Percentiles rank a stretch among this genome's conserved stretches.
Evolutionary conservation across 2,888 invertebrate species (phyloP).

Genomic region (Epinotia demarniana): DNA sequence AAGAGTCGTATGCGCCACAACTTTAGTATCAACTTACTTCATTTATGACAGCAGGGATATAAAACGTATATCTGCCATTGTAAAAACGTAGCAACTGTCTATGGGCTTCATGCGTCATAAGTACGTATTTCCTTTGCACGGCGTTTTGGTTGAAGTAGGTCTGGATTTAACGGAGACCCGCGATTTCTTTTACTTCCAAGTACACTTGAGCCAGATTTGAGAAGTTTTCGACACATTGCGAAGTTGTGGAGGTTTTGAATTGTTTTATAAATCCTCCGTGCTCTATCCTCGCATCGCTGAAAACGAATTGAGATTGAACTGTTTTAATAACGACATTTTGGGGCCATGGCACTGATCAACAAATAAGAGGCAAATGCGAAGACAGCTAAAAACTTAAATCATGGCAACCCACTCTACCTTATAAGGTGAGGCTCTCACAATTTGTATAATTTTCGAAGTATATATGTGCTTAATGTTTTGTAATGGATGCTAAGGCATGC

Average conservation of each 20-base stretch:
- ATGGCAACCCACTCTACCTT: too few relatives aligned
- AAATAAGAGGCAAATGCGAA: too few relatives aligned
- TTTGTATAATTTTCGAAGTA: too few relatives aligned
- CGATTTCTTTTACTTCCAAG: not conserved
- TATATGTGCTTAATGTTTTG: too few relatives aligned
- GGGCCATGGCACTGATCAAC: too few relatives aligned
- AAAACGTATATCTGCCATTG: not conserved
- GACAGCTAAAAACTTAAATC: too few relatives aligned
- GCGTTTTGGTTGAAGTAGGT: not conserved
- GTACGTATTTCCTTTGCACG: conserved; percentile 6
- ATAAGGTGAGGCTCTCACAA: too few relatives aligned
- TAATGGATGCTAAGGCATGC: too few relatives aligned
- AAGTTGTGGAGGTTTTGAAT: not conserved
- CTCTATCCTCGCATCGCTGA: conserved; percentile 1
- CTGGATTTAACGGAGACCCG: not conserved
- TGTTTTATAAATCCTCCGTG: not conserved
- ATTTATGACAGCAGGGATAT: not conserved
- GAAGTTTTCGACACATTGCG: not conserved
- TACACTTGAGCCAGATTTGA: not conserved
- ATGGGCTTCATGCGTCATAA: not conserved
- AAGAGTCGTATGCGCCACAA: not conserved
- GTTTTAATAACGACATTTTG: not conserved
- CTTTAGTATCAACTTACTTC: not conserved
- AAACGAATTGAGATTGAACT: not conserved
- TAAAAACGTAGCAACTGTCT: not conserved